Evolutionary conservation across 2,113 vertebrate genomes (phyloP).

Genomic region (Mionectes macconnelli): DNA sequence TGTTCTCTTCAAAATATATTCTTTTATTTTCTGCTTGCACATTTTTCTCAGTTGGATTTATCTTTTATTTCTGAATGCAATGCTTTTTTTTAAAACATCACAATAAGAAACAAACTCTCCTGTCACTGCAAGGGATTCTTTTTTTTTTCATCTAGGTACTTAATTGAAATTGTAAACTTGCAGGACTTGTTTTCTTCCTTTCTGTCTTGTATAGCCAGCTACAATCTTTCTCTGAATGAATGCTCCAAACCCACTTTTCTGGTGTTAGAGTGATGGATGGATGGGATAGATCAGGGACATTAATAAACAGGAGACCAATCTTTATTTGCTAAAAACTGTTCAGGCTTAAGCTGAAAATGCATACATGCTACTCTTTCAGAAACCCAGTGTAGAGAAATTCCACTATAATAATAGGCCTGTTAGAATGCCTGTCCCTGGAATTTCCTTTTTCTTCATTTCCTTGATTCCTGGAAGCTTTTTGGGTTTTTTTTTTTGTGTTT

Average conservation of each 20-base stretch:
- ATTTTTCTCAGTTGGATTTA: background rate
- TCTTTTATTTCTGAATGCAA: background rate
- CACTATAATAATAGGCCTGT: background rate
- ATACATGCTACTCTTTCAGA: background rate
- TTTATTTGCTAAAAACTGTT: background rate
- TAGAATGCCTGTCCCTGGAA: background rate
- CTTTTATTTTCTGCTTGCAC: background rate
- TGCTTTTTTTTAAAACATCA: background rate
- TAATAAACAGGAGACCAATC: background rate
- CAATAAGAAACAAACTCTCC: background rate
- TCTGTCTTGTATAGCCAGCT: background rate
- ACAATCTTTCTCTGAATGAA: background rate
- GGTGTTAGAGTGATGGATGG: background rate
- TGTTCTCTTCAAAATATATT: background rate
- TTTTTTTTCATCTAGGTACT: background rate
- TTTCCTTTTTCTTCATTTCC: background rate
- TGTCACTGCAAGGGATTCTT: background rate
- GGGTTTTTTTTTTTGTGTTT: too few species aligned
- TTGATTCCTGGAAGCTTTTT: background rate
- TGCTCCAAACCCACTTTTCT: background rate
- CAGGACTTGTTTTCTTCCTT: background rate
- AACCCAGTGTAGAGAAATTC: background rate
- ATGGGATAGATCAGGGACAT: background rate
- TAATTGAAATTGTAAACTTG: background rate
- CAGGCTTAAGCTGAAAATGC: background rate